Percentiles rank a stretch among this genome's conserved stretches.
phyloP scores from a whole-genome alignment of 1,140 invertebrate species.

The Drosophila oshimai region DNA sequence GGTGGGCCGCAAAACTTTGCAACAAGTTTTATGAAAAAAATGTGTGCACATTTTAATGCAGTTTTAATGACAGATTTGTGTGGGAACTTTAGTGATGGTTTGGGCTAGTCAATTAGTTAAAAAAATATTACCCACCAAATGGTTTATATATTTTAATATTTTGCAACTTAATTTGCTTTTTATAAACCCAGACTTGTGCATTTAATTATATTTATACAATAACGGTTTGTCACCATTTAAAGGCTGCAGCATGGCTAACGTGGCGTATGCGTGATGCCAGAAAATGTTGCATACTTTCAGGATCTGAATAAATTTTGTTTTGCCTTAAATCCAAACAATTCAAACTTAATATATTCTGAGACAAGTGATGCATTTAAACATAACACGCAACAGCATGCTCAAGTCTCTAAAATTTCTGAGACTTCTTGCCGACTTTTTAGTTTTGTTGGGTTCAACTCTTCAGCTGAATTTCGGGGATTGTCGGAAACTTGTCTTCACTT shows the following conservation, averaged over 20 bases:
- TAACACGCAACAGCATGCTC: conserved; percentile 14
- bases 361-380: conserved; percentile 22
- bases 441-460: conserved; percentile 22
- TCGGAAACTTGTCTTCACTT: conserved; percentile 61
- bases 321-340: not conserved
- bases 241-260: not conserved
- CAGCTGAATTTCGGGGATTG: conserved; percentile 43
- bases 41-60: not conserved
- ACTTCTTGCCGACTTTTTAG: conserved; percentile 5
- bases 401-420: conserved; percentile 6
- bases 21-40: conserved; percentile 22
- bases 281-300: conserved; percentile 42
- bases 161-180: not conserved
- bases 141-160: not conserved
- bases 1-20: conserved; percentile 18
- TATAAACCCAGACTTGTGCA: not conserved
- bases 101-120: not conserved
- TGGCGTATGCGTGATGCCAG: conserved; percentile 29
- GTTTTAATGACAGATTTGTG: conserved; percentile 14
- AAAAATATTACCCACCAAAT: not conserved
- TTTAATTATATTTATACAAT: not conserved
- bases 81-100: not conserved
- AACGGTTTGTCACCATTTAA: not conserved
- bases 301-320: not conserved
- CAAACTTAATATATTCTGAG: not conserved